These are phyloP conservation scores for Lymantria dispar DNA, from an alignment of 2,888 invertebrate species.

Conservation along the genomic window DNA sequence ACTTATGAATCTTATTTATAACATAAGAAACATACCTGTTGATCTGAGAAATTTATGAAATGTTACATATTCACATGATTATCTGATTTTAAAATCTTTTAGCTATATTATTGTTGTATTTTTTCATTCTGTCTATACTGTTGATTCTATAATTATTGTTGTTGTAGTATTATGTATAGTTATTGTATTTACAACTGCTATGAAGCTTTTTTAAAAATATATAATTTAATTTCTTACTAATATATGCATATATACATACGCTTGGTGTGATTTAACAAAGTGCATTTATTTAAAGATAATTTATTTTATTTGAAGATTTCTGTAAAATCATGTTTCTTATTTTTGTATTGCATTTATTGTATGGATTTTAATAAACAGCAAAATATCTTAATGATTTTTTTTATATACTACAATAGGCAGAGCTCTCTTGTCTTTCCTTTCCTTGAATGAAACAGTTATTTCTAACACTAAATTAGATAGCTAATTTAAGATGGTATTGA, in stretches of 20 bases:
- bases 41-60: conserved; percentile 12
- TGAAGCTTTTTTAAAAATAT: conserved; percentile 18
- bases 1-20: conserved; percentile 44
- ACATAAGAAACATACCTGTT: conserved; percentile 13
- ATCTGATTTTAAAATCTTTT: conserved; percentile 4
- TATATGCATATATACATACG: not conserved
- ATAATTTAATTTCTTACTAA: not conserved
- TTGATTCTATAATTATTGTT: conserved; percentile 13
- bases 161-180: conserved; percentile 6
- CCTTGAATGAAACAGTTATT: too few species aligned
- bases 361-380: not conserved
- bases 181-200: conserved; percentile 20
- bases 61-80: not conserved
- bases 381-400: conserved; percentile 3
- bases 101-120: conserved; percentile 13
- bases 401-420: too few species aligned
- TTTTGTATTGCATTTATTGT: not conserved
- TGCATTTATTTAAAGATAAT: conserved; percentile 12
- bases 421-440: too few species aligned
- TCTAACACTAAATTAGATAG: too few species aligned
- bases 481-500: too few species aligned
- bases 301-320: not conserved
- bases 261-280: conserved; percentile 6
- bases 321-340: not conserved
- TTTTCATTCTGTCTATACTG: conserved; percentile 10